Conservation (phyloP, 35 echinoderm and acorn worm species). For the Apostichopus californicus region DNA sequence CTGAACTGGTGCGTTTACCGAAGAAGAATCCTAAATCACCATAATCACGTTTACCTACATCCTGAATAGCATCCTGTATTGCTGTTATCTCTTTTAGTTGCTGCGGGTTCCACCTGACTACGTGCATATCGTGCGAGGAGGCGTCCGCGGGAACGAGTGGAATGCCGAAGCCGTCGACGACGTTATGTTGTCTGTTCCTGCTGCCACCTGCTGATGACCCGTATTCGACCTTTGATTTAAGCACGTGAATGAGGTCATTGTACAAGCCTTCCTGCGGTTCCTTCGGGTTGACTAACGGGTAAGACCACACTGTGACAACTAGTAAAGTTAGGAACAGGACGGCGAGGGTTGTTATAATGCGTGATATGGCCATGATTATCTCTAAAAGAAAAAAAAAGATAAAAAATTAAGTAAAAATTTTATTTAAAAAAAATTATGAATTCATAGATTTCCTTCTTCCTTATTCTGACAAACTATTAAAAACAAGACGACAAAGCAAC, state of each 20-base stretch:
- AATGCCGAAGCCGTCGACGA: slow-evolving; percentile 11
- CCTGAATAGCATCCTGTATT: not conserved
- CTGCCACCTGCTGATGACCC: not conserved
- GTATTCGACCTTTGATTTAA: slow-evolving; percentile 18
- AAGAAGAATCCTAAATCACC: slow-evolving; percentile 58
- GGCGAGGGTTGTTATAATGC: slow-evolving; percentile 20
- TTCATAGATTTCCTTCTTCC: too few species aligned
- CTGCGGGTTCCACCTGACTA: slow-evolving; percentile 16
- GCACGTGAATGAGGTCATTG: slow-evolving; percentile 29
- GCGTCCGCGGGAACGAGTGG: not conserved
- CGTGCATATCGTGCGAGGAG: not conserved
- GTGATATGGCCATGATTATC: slow-evolving; percentile 17
- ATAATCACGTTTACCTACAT: slow-evolving; percentile 44
- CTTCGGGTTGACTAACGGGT: slow-evolving; percentile 21
- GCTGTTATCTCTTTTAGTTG: not conserved
- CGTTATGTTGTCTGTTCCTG: not conserved
- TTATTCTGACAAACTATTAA: too few species aligned
- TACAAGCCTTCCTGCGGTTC: slow-evolving; percentile 38
- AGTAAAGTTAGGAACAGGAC: slow-evolving; percentile 37
- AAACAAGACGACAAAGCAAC: too few species aligned
- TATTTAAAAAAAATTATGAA: too few species aligned
- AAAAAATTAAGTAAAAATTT: not conserved
- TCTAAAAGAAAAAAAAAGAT: not conserved
- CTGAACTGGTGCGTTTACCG: slow-evolving; percentile 25
- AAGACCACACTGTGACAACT: slow-evolving; percentile 49